Percentiles rank a stretch among this genome's conserved stretches.
Conservation (phyloP, 1,140 invertebrate species). For the Ips nitidus region DNA sequence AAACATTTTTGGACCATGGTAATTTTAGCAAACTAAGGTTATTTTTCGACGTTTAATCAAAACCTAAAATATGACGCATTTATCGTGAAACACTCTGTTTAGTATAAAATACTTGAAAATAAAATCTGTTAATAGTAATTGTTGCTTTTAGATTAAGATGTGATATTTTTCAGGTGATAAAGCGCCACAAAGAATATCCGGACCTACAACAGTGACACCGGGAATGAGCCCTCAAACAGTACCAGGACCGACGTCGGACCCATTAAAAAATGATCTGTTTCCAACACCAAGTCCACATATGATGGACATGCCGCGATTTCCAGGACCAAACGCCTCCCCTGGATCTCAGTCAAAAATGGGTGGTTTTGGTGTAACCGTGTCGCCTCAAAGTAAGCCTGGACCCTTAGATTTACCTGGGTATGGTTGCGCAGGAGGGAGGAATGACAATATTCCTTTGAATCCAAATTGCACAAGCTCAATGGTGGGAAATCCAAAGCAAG, state of each 20-base stretch:
- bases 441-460: conserved; percentile 80
- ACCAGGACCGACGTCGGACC: conserved; percentile 47
- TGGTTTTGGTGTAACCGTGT: conserved; percentile 49
- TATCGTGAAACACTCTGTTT: no score
- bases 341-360: conserved; percentile 47
- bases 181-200: conserved; percentile 34
- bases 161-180: conserved; percentile 39
- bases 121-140: no score
- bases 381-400: conserved; percentile 49
- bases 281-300: conserved; percentile 50
- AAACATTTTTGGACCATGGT: no score
- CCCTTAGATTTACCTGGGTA: conserved; percentile 50
- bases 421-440: conserved; percentile 57
- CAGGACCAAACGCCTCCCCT: conserved; percentile 49
- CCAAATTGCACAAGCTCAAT: conserved; percentile 71
- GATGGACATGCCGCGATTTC: conserved; percentile 51
- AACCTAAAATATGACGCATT: no score
- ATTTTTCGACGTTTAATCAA: no score
- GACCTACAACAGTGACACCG: conserved; percentile 39
- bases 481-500: conserved; percentile 59
- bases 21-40: no score
- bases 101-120: no score
- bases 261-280: conserved; percentile 49
- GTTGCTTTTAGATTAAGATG: no score
- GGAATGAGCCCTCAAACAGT: conserved; percentile 50